Conservation (phyloP, 2,797 vertebrate species). For the Dromococcyx pavoninus region DNA sequence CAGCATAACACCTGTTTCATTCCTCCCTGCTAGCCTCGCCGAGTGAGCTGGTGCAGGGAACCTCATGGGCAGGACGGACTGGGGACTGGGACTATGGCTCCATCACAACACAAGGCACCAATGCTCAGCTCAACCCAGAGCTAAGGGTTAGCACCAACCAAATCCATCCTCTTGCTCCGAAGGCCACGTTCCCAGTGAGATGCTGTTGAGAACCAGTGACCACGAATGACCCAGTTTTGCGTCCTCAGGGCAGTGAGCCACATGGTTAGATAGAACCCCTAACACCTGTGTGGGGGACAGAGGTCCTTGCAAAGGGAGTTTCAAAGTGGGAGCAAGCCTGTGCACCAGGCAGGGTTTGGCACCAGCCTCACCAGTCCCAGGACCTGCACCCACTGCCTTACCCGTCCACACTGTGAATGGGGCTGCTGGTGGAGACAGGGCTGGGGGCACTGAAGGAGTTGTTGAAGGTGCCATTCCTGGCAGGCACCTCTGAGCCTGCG, state of each 20-base stretch:
- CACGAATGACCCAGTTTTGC: neutral
- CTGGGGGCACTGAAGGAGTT: slow-evolving; percentile 79
- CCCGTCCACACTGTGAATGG: slow-evolving; percentile 86
- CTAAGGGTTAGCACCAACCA: neutral
- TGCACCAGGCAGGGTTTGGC: neutral
- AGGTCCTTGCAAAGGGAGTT: neutral
- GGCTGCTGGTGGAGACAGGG: slow-evolving; percentile 92
- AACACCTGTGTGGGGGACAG: accelerated
- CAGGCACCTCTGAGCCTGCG: slow-evolving; percentile 66
- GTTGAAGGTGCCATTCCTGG: slow-evolving; percentile 75
- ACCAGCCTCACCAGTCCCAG: neutral
- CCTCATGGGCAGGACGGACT: accelerated
- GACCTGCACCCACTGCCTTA: slow-evolving; percentile 67
- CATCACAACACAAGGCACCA: neutral
- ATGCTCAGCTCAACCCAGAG: neutral
- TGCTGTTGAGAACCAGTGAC: neutral
- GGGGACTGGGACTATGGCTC: neutral
- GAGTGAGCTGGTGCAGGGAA: neutral
- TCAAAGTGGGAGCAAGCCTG: neutral
- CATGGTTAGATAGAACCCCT: neutral
- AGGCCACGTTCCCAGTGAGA: neutral
- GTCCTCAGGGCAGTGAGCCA: neutral
- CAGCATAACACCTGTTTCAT: neutral
- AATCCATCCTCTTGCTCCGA: neutral
- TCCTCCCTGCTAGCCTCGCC: neutral